Evolutionary conservation across 2,113 vertebrate genomes (phyloP).

Genomic region (Carettochelys insculpta): DNA sequence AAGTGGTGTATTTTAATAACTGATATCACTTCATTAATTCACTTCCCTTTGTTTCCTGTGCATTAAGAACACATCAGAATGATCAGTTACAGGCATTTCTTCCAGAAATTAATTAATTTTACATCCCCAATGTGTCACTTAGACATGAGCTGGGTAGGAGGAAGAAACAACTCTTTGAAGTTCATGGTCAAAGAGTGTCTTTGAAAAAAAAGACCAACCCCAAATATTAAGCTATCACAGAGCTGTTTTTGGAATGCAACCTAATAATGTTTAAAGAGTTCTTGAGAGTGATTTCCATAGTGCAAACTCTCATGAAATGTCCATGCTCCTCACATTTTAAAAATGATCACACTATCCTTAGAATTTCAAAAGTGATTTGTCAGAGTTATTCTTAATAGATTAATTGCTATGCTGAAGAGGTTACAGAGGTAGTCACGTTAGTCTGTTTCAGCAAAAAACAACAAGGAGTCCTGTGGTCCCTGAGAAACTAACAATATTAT

Average conservation of each 20-base stretch:
- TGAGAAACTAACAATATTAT: too few relatives aligned
- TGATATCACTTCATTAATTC: slow-evolving; percentile 17
- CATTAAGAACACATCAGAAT: not conserved
- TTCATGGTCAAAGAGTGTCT: not conserved
- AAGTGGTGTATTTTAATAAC: slow-evolving; percentile 13
- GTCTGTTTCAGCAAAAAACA: too few relatives aligned
- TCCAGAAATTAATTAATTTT: not conserved
- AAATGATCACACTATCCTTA: not conserved
- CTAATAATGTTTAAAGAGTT: too few relatives aligned
- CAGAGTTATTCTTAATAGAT: not conserved
- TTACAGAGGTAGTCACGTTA: too few relatives aligned
- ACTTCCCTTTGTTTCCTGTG: not conserved
- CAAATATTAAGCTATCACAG: not conserved
- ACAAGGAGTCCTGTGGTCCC: too few relatives aligned
- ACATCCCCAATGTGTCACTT: not conserved
- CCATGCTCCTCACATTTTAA: not conserved
- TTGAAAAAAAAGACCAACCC: not conserved
- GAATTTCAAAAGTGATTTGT: not conserved
- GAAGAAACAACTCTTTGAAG: not conserved
- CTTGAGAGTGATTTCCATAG: not conserved
- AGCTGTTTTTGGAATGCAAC: not conserved
- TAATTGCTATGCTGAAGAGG: not conserved
- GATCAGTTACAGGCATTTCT: not conserved
- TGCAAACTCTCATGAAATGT: not conserved
- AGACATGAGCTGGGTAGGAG: not conserved